A percentile compares a stretch with the other conserved stretches of the same genome.
Conservation (phyloP, 2,888 invertebrate species). For the Amblyjoppa proteus region DNA sequence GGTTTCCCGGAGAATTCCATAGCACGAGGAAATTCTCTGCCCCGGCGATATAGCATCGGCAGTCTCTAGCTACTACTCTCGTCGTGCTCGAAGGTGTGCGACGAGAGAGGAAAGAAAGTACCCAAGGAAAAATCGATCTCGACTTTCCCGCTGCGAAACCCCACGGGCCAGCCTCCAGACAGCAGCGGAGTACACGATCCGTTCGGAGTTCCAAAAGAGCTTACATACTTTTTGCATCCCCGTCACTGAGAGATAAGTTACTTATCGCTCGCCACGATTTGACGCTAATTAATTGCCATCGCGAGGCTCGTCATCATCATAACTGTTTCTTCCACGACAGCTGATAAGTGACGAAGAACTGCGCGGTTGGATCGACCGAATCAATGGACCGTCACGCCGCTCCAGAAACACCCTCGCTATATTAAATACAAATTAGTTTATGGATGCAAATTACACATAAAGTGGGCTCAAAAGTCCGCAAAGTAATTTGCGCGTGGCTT, state of each 20-base stretch:
- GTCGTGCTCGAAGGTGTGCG: constrained; percentile 61
- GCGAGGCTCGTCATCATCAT: constrained; percentile 10
- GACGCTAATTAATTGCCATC: constrained; percentile 52
- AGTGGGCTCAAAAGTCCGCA: too few relatives aligned
- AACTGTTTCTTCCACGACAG: constrained; percentile 20
- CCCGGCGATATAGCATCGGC: constrained; percentile 48
- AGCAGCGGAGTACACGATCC: constrained; percentile 24
- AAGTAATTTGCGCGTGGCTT: too few relatives aligned
- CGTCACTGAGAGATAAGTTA: constrained; percentile 49
- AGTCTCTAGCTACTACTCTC: constrained; percentile 41
- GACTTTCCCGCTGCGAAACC: constrained; percentile 56
- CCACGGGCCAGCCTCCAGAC: constrained; percentile 24
- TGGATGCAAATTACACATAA: too few relatives aligned
- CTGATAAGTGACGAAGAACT: background rate
- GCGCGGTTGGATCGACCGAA: background rate
- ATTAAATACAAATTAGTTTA: too few relatives aligned
- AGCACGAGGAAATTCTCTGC: constrained; percentile 68
- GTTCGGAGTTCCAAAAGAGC: constrained; percentile 51
- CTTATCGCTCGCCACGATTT: constrained; percentile 48
- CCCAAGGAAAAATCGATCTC: constrained; percentile 65
- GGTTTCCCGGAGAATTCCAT: constrained; percentile 69
- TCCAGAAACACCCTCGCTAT: background rate
- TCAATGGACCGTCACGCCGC: background rate
- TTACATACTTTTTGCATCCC: constrained; percentile 57
- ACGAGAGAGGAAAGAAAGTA: constrained; percentile 51